Conservation (phyloP, 1,140 invertebrate species). For the Psix sp. region DNA sequence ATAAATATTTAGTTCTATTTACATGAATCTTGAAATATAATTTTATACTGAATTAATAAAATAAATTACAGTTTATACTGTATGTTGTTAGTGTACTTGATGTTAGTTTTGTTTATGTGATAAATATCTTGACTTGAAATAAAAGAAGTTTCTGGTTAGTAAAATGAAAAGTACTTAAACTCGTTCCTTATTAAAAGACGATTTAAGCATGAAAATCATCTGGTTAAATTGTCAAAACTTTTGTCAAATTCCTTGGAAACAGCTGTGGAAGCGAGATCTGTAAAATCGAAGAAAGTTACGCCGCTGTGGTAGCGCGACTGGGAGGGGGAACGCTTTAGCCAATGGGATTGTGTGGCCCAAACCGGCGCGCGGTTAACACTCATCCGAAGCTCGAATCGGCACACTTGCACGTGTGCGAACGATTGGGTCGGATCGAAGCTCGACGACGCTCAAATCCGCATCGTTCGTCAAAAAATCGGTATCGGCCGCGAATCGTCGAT, state of each 20-base stretch:
- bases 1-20: too few species aligned
- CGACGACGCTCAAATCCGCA: constrained; percentile 28
- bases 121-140: too few species aligned
- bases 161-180: too few species aligned
- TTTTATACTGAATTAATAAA: too few species aligned
- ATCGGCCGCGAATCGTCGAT: constrained; percentile 16
- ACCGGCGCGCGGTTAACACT: constrained; percentile 55
- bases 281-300: constrained; percentile 57
- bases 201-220: too few species aligned
- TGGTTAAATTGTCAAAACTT: too few species aligned
- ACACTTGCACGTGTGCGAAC: constrained; percentile 75
- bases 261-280: constrained; percentile 36
- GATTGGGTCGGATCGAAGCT: constrained; percentile 65
- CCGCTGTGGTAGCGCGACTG: constrained; percentile 29
- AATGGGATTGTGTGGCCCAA: constrained; percentile 40
- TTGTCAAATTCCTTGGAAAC: constrained; percentile 17
- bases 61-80: too few species aligned
- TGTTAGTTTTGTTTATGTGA: too few species aligned
- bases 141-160: too few species aligned
- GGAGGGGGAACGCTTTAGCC: constrained; percentile 39
- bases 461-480: constrained; percentile 49
- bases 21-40: too few species aligned
- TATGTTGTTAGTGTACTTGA: too few species aligned
- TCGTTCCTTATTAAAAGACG: too few species aligned
- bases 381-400: constrained; percentile 62